phyloP scores from a whole-genome alignment of 1,140 invertebrate genomes.

The Eriosoma lanigerum region DNA sequence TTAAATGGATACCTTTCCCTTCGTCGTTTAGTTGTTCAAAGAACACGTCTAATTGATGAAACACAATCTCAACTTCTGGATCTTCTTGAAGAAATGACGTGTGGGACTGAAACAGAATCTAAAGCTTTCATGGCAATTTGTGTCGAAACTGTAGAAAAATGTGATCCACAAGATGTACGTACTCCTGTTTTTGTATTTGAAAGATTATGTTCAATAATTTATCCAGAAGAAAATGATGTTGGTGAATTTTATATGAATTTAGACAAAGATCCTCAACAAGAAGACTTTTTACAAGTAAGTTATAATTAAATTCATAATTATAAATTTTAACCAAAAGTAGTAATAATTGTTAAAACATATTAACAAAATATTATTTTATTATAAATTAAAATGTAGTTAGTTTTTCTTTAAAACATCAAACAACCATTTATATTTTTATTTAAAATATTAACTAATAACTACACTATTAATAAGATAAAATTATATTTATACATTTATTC shows the following conservation, averaged over 20 bases:
- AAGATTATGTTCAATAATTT: slow-evolving; percentile 94
- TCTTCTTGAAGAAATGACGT: slow-evolving; percentile 94
- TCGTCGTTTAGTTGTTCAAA: slow-evolving; percentile 86
- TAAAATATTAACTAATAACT: too few relatives aligned
- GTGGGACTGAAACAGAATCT: slow-evolving; percentile 92
- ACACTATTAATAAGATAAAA: too few relatives aligned
- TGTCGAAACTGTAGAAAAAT: slow-evolving; percentile 93
- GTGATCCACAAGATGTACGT: slow-evolving; percentile 85
- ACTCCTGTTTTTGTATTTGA: slow-evolving; percentile 98
- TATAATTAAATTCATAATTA: slow-evolving; percentile 3
- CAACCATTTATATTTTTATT: too few relatives aligned
- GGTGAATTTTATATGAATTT: slow-evolving; percentile 94
- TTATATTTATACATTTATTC: too few relatives aligned
- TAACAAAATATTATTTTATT: background rate
- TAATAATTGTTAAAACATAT: too few relatives aligned
- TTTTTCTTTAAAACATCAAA: too few relatives aligned
- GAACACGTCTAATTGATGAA: slow-evolving; percentile 93
- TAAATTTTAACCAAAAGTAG: background rate
- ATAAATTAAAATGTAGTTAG: background rate
- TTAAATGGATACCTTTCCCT: slow-evolving; percentile 92
- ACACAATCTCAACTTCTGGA: slow-evolving; percentile 94
- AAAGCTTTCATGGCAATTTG: slow-evolving; percentile 97
- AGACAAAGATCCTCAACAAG: slow-evolving; percentile 97
- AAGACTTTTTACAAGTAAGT: slow-evolving; percentile 88
- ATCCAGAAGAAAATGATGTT: slow-evolving; percentile 95